A percentile compares a stretch with the other conserved stretches of the same genome.
Conservation (phyloP, 2,888 invertebrate species). For the Hirtodrosophila duncani region DNA sequence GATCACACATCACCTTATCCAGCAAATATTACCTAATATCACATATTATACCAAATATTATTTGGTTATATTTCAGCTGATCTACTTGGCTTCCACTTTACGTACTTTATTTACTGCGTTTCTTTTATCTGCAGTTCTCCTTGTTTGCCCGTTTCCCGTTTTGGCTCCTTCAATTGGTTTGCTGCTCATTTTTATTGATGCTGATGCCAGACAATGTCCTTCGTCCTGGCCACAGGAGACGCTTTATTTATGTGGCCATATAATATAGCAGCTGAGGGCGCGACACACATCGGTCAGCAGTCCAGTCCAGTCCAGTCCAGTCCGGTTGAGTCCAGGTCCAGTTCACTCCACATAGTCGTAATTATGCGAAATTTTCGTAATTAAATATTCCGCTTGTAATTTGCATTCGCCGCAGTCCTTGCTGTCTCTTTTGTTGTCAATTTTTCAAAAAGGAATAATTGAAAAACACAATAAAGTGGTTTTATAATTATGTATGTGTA, state of each 20-base stretch:
- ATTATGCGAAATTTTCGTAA: constrained; percentile 76
- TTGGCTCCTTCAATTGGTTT: constrained; percentile 40
- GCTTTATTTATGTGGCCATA: constrained; percentile 61
- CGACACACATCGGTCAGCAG: constrained; percentile 23
- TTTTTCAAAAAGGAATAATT: constrained; percentile 71
- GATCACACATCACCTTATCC: too few species aligned
- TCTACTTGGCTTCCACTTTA: background rate
- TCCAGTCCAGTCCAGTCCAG: too few species aligned
- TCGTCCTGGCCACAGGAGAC: constrained; percentile 15
- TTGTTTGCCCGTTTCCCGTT: constrained; percentile 22
- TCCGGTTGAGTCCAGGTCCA: too few species aligned
- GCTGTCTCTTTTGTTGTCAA: constrained; percentile 67
- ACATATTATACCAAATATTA: background rate
- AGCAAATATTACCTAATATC: too few species aligned
- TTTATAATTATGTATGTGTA: constrained; percentile 54
- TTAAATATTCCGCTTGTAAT: constrained; percentile 77
- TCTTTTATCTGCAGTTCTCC: constrained; percentile 2
- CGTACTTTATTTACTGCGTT: background rate
- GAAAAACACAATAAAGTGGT: constrained; percentile 71
- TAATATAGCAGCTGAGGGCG: constrained; percentile 23
- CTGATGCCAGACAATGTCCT: constrained; percentile 36
- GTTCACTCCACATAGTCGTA: constrained; percentile 51
- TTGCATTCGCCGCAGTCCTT: constrained; percentile 68
- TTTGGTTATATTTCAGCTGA: constrained; percentile 3
- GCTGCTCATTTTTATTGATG: constrained; percentile 47